These are phyloP conservation scores for Nestor notabilis DNA, from an alignment of 2,113 vertebrate genomes.

Conservation along the genomic window DNA sequence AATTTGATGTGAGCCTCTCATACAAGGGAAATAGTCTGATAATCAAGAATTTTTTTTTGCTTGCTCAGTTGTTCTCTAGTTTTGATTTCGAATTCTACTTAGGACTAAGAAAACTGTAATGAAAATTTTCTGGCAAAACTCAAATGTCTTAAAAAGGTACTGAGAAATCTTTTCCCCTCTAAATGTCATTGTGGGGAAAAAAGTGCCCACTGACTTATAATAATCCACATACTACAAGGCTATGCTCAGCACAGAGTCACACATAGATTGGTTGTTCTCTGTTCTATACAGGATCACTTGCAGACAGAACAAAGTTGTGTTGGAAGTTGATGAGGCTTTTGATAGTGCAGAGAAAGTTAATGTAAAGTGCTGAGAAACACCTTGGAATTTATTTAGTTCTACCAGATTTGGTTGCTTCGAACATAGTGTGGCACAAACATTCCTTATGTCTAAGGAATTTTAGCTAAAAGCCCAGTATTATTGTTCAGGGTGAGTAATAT, in stretches of 20 bases:
- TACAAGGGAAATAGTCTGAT: background rate
- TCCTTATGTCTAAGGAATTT: background rate
- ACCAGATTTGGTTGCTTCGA: background rate
- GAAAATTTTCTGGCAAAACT: background rate
- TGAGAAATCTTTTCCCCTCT: background rate
- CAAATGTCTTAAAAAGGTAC: background rate
- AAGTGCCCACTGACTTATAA: background rate
- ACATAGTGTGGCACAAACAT: rapidly evolving
- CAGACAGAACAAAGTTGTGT: background rate
- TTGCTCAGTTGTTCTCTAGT: background rate
- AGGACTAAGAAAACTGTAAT: background rate
- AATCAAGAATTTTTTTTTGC: background rate
- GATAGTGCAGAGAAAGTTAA: background rate
- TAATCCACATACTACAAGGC: rapidly evolving
- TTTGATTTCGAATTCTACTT: background rate
- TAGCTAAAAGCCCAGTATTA: rapidly evolving
- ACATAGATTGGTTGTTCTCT: background rate
- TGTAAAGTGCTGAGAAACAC: background rate
- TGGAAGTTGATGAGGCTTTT: background rate
- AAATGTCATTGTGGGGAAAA: background rate
- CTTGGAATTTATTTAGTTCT: background rate
- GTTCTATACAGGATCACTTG: background rate
- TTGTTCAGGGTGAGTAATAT: background rate
- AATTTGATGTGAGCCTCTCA: background rate
- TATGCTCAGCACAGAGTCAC: background rate